Evolutionary conservation across 1,140 invertebrate species (phyloP), one percentile per base, ranked within the genome.

Genomic region (Metaphire vulgaris): DNA sequence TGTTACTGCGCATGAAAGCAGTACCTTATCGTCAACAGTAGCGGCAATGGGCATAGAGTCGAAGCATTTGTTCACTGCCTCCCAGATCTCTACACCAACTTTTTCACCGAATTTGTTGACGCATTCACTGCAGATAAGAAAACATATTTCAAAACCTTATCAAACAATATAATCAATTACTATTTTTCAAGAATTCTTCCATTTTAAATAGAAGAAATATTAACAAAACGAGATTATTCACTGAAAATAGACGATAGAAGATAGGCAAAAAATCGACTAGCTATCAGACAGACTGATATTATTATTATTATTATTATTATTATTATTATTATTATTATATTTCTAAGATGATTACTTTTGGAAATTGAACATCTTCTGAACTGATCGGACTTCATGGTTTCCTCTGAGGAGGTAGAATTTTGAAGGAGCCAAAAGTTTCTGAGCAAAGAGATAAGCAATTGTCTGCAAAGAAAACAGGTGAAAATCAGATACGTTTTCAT

Each of bases 321-420:
- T n/a, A n/a, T n/a, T n/a, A n/a, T n/a, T n/a, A n/a, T n/a, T n/a
- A n/a, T n/a, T n/a, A n/a, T n/a, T n/a, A n/a, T n/a, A n/a, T n/a
- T n/a, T n/a, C n/a, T n/a, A n/a, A n/a, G n/a, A n/a, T 65, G 81
- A 81, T 84, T 84, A 91, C 90, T 84, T 87, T 79, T 89, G 88
- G 84, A 92, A 92, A 1, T 89, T 89, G 81, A 91, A 92, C 88
- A 89, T 89, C 82, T 89, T 88, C 85, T 92, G 91, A 6, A 91
- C 87, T 79, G 86, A 85, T 65, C 90, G 80, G 12, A 90, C 86
- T 83, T 91, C 90, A 83, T 91, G 90, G 81, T 91, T 91, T 2
- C 90, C 90, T 77, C 90, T 81, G 16, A 91, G 78, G 14, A 91
- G 80, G 78, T 84, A 87, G 72, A 91, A 87, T 81, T 91, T 91